These are phyloP conservation scores for Sarcoramphus papa DNA, from an alignment of 2,797 vertebrate genomes.

Conservation along the genomic window DNA sequence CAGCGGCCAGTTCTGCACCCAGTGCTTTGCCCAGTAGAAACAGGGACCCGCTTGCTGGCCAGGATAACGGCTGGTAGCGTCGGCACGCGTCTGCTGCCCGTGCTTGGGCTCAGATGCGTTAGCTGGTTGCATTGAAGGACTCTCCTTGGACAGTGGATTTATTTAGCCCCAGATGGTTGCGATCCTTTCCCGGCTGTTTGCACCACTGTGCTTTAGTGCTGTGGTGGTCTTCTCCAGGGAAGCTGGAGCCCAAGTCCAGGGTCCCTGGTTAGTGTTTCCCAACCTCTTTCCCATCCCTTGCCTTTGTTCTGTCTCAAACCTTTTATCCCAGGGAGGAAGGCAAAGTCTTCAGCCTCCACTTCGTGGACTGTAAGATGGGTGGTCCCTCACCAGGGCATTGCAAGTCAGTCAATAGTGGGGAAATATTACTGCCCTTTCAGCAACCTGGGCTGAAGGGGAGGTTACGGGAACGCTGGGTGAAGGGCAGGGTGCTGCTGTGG, in stretches of 20 bases:
- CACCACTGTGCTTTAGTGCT: background rate
- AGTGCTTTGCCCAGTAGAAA: background rate
- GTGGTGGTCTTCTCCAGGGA: background rate
- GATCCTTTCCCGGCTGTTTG: background rate
- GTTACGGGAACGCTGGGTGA: accelerated
- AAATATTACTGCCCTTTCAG: background rate
- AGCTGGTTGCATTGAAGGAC: background rate
- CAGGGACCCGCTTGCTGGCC: accelerated
- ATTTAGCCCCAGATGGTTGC: background rate
- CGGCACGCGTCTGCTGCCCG: accelerated
- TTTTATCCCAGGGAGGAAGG: background rate
- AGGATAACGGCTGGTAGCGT: accelerated
- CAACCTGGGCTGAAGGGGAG: background rate
- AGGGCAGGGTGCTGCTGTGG: background rate
- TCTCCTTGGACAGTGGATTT: background rate
- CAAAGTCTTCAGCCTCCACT: background rate
- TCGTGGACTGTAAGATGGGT: accelerated
- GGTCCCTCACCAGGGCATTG: background rate
- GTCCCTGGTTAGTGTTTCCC: background rate
- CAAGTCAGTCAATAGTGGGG: background rate
- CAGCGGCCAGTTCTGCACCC: background rate
- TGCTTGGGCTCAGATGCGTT: background rate
- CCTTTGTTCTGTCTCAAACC: background rate
- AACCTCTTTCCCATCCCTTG: background rate
- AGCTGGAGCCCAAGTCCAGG: background rate